Base-by-base conservation (phyloP, 2,888 invertebrate species). In the Stramonita haemastoma region DNA sequence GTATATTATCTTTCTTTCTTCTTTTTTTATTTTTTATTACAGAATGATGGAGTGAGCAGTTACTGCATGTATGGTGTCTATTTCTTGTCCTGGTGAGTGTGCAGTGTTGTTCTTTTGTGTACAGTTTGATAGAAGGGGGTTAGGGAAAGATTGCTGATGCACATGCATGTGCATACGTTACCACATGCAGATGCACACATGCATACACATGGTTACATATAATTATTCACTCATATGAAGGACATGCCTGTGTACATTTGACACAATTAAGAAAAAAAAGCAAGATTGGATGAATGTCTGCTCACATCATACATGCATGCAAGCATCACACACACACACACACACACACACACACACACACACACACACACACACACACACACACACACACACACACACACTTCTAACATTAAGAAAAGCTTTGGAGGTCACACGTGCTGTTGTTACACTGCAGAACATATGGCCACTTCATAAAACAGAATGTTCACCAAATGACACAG, bases 31-130 rank as follows among this genome's bases (percentile, higher is more conserved):
- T 6, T n/a, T 66, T 86, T 86, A 19, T 26, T 46, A 5, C 86
- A 86, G 86, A 32, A n/a, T 34, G 34, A 60, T 86, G 86, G 86
- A 60, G 86, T 86, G 0, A 86, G 60, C 86, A 73, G 66, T 34
- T 46, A 60, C 60, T 57, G 79, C 34, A 86, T 86, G 86, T 86
- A 66, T 32, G 86, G 19, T 13, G 56, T 86, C 66, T 86, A 86
- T 66, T 66, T 86, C 46, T 22, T 86, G 0, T 60, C 86, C 4
- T 86, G 86, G 86, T 86, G 66, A 86, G 86, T 86, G 11, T 46
- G 46, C 46, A 5, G 4, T 46, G 8, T 46, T 46, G 46, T 46
- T 8, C 2, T 46, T 46, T 46, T 46, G 46, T 46, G 46, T 46
- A 46, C 46, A 46, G 2, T 46, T 46, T 46, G 46, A 8, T 2